Evolutionary conservation across 2,113 vertebrate genomes (phyloP).

Genomic region (Neotoma lepida): DNA sequence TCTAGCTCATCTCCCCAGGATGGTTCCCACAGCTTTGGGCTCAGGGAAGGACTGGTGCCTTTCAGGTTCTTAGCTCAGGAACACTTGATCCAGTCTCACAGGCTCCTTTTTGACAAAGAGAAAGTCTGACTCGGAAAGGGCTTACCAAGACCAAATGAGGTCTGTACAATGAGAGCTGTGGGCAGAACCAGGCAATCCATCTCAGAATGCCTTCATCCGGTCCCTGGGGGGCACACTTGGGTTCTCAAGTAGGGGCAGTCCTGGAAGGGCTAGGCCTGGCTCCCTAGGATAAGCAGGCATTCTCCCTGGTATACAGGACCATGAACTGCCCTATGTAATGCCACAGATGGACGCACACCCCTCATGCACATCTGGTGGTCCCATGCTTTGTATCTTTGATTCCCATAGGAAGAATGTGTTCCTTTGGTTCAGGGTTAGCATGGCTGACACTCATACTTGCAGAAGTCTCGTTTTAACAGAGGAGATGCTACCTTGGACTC

Average conservation of each 20-base stretch:
- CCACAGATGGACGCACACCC: too few species aligned
- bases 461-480: background rate
- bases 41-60: background rate
- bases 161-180: background rate
- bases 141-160: background rate
- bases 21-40: accelerated
- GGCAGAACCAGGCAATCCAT: background rate
- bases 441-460: background rate
- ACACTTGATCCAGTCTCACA: background rate
- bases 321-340: background rate
- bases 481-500: background rate
- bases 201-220: background rate
- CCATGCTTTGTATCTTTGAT: background rate
- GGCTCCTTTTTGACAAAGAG: background rate
- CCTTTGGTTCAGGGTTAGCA: background rate
- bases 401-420: background rate
- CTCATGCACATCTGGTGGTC: accelerated
- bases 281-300: background rate
- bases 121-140: background rate
- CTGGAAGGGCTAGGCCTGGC: background rate
- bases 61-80: background rate
- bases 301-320: background rate
- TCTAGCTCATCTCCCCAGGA: too few species aligned
- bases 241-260: background rate
- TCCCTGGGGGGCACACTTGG: accelerated